A percentile compares a stretch with the other conserved stretches of the same genome.
These are phyloP conservation scores for Epiblema foenella DNA, from an alignment of 2,888 invertebrate species.

Conservation along the genomic window DNA sequence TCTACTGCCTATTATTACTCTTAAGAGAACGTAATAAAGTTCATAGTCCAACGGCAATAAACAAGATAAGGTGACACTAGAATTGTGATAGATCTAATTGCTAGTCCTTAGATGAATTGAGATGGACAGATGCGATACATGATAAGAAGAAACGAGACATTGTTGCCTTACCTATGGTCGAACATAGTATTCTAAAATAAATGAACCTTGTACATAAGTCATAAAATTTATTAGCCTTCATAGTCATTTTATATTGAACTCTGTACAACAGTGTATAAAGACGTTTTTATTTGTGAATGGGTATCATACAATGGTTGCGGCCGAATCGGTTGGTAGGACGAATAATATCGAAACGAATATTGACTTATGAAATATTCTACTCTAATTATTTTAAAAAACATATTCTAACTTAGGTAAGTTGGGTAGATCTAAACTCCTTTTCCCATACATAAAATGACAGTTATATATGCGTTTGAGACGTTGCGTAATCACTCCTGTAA, in stretches of 20 bases:
- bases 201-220: not conserved
- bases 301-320: not conserved
- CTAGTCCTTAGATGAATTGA: conserved; percentile 28
- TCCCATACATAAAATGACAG: too few species aligned
- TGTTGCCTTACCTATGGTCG: not conserved
- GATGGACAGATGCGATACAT: conserved; percentile 22
- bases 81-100: conserved; percentile 37
- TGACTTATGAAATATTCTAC: too few species aligned
- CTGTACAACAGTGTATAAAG: not conserved
- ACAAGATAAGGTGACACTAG: conserved; percentile 26
- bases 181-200: not conserved
- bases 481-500: too few species aligned
- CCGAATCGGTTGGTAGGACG: not conserved
- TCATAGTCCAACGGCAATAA: not conserved
- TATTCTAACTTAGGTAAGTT: too few species aligned
- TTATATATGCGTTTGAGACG: too few species aligned
- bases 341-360: not conserved
- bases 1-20: not conserved
- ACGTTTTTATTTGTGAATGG: not conserved
- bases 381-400: too few species aligned
- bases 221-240: not conserved
- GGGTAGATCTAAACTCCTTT: too few species aligned
- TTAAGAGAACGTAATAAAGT: conserved; percentile 4
- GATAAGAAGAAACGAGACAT: conserved; percentile 1
- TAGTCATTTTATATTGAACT: not conserved